Evolutionary conservation across 2,113 vertebrate genomes (phyloP).

Genomic region (Tyto alba): DNA sequence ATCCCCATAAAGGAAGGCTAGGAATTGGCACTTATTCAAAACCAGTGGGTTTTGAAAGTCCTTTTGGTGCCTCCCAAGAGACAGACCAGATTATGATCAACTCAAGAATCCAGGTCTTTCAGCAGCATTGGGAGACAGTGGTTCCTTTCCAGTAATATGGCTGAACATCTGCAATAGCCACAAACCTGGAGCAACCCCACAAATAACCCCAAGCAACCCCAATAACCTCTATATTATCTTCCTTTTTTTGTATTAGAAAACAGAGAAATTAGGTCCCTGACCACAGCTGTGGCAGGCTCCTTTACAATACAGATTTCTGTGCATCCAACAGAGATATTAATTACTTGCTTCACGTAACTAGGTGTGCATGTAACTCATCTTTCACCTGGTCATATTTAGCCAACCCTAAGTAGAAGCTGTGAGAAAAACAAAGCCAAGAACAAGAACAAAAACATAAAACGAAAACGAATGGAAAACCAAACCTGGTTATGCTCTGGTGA

Average conservation of each 20-base stretch:
- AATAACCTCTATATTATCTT: not conserved
- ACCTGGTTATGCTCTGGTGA: not conserved
- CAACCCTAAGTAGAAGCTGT: not conserved
- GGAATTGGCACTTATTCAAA: not conserved
- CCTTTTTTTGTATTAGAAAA: conserved; percentile 6
- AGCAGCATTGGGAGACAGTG: not conserved
- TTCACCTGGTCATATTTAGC: not conserved
- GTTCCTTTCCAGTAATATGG: not conserved
- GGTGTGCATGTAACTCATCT: not conserved
- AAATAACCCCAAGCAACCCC: not conserved
- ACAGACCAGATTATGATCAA: not conserved
- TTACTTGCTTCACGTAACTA: not conserved
- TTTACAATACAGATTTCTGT: not conserved
- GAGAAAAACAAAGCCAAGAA: too few species aligned
- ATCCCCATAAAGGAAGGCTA: not conserved
- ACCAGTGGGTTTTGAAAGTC: not conserved
- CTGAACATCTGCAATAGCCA: not conserved
- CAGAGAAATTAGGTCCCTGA: conserved; percentile 26
- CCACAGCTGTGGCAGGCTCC: not conserved
- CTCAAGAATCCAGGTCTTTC: not conserved
- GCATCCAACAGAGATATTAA: not conserved
- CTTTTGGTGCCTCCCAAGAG: not conserved
- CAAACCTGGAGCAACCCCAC: not conserved
- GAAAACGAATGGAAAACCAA: too few species aligned
- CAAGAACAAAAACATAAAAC: too few species aligned